phyloP scores from a whole-genome alignment of 2,888 invertebrate species.

The Rotaria macrura region DNA sequence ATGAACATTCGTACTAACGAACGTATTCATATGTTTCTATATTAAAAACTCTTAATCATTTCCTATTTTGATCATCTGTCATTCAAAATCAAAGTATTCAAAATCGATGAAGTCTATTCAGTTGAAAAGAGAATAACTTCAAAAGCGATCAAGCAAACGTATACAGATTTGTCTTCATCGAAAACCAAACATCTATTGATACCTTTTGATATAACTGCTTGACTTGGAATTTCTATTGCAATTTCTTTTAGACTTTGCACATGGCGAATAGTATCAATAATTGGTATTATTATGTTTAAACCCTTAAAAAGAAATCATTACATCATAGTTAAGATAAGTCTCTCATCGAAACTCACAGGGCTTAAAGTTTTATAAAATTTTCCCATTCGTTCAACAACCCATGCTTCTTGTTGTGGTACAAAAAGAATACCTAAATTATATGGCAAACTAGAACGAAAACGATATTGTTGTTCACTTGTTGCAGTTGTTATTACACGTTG shows the following conservation, averaged over 20 bases:
- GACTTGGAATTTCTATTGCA: constrained; percentile 95
- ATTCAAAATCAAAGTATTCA: too few species aligned
- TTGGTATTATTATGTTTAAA: constrained; percentile 75
- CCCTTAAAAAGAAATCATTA: constrained; percentile 55
- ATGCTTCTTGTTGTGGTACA: constrained; percentile 92
- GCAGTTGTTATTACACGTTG: neutral
- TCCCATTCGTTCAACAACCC: constrained; percentile 88
- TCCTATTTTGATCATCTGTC: too few species aligned
- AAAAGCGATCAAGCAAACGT: too few species aligned
- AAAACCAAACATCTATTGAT: constrained; percentile 46
- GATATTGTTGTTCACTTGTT: neutral
- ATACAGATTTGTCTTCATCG: too few species aligned
- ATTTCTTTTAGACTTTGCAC: constrained; percentile 98
- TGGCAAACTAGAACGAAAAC: constrained; percentile 51
- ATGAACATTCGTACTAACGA: too few species aligned
- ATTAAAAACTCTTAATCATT: too few species aligned
- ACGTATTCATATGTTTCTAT: too few species aligned
- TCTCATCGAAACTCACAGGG: constrained; percentile 54
- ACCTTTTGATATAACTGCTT: constrained; percentile 80
- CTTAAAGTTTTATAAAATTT: constrained; percentile 82
- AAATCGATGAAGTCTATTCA: too few species aligned
- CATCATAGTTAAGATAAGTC: too few species aligned
- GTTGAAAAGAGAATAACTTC: too few species aligned
- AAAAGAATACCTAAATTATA: constrained; percentile 86
- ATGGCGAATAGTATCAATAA: constrained; percentile 83